Percentiles rank a stretch among this genome's conserved stretches.
phyloP scores from a whole-genome alignment of 2,888 invertebrate species.

The Xylocampa areola region DNA sequence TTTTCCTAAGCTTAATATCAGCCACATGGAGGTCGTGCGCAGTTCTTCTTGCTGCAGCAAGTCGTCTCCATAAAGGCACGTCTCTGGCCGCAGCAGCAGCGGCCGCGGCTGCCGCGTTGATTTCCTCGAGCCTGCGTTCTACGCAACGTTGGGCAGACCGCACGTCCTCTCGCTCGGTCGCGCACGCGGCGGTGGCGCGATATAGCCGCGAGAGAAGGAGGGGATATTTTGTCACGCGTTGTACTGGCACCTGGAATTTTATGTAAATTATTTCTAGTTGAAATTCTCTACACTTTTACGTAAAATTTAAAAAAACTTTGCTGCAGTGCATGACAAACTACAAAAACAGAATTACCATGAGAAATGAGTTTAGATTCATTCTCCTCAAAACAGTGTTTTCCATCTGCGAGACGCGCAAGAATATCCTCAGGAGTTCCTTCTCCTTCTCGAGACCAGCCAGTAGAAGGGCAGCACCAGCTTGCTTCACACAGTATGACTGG shows the following conservation, averaged over 20 bases:
- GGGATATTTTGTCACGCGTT: slow-evolving; percentile 99
- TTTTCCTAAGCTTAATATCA: slow-evolving; percentile 96
- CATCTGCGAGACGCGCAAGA: slow-evolving; percentile 98
- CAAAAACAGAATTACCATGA: slow-evolving; percentile 92
- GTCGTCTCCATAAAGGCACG: slow-evolving; percentile 96
- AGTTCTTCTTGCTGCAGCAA: slow-evolving; percentile 93
- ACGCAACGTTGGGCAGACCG: slow-evolving; percentile 97
- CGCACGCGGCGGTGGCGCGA: slow-evolving; percentile 96
- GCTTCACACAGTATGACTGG: slow-evolving; percentile 98
- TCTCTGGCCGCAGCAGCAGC: slow-evolving; percentile 97
- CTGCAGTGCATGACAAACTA: not conserved
- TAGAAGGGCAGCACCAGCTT: slow-evolving; percentile 96
- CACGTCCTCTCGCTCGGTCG: slow-evolving; percentile 95
- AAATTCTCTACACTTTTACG: not conserved
- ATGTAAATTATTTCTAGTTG: too few relatives aligned
- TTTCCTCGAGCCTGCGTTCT: slow-evolving; percentile 97
- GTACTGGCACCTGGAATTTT: slow-evolving; percentile 94
- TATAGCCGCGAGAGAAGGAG: slow-evolving; percentile 96
- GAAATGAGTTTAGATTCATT: slow-evolving; percentile 99
- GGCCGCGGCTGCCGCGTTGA: slow-evolving; percentile 97
- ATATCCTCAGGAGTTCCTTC: slow-evolving; percentile 97
- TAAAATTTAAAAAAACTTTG: too few relatives aligned
- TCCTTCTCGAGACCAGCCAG: slow-evolving; percentile 98
- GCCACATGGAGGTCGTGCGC: slow-evolving; percentile 96
- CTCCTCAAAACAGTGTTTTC: slow-evolving; percentile 97